A percentile compares a stretch with the other conserved stretches of the same genome.
Evolutionary conservation across 2,113 vertebrate genomes (phyloP).

Genomic region (Malaclemys terrapin): DNA sequence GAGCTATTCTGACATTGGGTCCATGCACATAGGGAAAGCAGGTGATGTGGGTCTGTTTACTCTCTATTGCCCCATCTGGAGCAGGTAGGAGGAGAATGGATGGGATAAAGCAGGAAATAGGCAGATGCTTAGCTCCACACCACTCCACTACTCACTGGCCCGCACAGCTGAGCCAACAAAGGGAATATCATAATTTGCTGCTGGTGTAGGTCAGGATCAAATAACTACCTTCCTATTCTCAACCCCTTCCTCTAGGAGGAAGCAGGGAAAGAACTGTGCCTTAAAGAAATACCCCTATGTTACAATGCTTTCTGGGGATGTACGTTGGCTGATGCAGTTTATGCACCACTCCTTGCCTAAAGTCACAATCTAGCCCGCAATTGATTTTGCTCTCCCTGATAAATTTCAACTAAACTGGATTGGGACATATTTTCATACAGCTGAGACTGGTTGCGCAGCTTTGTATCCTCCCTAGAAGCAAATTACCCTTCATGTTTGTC

Average conservation of each 20-base stretch:
- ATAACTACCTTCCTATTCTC: not conserved
- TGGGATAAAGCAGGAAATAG: not conserved
- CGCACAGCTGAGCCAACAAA: not conserved
- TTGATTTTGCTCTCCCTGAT: conserved; percentile 44
- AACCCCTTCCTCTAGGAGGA: not conserved
- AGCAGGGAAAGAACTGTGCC: not conserved
- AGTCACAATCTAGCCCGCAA: conserved; percentile 62
- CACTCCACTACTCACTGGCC: not conserved
- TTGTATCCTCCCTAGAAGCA: conserved; percentile 23
- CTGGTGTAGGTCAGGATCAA: not conserved
- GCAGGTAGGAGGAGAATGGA: not conserved
- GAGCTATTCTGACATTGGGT: not conserved
- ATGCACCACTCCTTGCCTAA: conserved; percentile 24
- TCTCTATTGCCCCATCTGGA: not conserved
- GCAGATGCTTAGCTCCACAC: not conserved
- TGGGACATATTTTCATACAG: conserved; percentile 50
- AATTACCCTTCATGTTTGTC: conserved; percentile 25
- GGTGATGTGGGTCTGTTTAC: not conserved
- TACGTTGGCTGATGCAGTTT: not conserved
- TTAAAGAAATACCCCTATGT: not conserved
- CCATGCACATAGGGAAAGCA: not conserved
- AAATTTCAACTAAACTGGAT: conserved; percentile 58
- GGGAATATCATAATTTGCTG: not conserved
- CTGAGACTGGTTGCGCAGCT: conserved; percentile 37
- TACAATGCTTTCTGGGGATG: not conserved